Evolutionary conservation across 1,140 invertebrate species (phyloP).

Genomic region (Lysiphlebus fabarum): DNA sequence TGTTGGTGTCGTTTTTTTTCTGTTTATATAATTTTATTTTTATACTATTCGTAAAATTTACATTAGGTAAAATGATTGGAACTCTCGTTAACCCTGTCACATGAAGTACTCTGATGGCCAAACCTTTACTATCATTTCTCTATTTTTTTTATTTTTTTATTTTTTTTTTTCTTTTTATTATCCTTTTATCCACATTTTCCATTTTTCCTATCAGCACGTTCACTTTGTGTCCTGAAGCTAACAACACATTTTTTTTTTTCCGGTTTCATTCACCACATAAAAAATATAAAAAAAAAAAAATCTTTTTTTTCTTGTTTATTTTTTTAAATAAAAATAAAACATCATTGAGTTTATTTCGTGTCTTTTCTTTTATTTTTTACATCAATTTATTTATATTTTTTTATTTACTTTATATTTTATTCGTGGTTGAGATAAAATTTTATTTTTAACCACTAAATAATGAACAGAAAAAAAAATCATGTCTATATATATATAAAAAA

Average conservation of each 20-base stretch:
- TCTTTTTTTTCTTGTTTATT: background rate
- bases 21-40: background rate
- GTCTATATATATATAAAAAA: constrained; percentile 3
- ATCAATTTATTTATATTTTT: constrained; percentile 5
- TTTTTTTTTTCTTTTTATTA: background rate
- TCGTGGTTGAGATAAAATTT: background rate
- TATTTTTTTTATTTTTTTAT: background rate
- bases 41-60: constrained; percentile 16
- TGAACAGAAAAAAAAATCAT: constrained; percentile 4
- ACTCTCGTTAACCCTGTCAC: constrained; percentile 15
- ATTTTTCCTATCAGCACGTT: background rate
- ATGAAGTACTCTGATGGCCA: constrained; percentile 3
- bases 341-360: background rate
- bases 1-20: background rate
- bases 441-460: background rate
- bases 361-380: background rate
- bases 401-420: no score
- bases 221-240: background rate
- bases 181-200: constrained; percentile 1
- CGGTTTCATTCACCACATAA: constrained; percentile 3
- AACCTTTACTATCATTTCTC: background rate
- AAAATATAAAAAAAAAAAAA: no score
- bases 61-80: constrained; percentile 14
- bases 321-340: background rate
- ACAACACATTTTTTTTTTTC: background rate